Evolutionary conservation across 2,113 vertebrate genomes (phyloP).

Genomic region (Rhea americana): DNA sequence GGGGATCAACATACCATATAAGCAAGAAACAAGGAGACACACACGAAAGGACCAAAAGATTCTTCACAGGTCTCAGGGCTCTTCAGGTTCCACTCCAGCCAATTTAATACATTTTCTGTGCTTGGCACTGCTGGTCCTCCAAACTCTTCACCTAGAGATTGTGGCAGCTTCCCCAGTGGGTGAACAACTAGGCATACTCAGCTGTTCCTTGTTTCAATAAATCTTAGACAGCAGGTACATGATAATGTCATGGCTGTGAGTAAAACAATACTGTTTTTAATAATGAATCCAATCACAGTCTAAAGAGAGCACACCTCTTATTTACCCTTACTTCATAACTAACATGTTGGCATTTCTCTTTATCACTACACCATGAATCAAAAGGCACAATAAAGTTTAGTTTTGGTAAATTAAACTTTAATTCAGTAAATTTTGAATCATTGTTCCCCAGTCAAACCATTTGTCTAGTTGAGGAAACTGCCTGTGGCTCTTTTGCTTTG

Average conservation of each 20-base stretch:
- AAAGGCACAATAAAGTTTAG: not conserved
- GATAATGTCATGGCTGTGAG: not conserved
- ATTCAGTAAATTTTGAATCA: not conserved
- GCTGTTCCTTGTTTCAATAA: not conserved
- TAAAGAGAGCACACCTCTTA: not conserved
- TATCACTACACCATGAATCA: not conserved
- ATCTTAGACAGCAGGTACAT: not conserved
- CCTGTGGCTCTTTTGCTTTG: not conserved
- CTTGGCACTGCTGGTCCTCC: not conserved
- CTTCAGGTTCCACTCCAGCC: rapidly evolving
- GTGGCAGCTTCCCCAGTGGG: not conserved
- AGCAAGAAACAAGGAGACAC: not conserved
- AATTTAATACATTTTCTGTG: not conserved
- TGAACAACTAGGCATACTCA: not conserved
- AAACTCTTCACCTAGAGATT: not conserved
- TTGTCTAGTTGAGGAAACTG: not conserved
- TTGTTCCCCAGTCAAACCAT: not conserved
- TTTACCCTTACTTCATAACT: not conserved
- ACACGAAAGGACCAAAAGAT: not conserved
- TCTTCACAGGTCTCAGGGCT: not conserved
- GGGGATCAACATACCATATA: not conserved
- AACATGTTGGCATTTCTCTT: not conserved
- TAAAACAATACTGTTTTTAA: not conserved
- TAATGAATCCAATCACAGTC: not conserved
- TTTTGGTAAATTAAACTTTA: too few species aligned